A percentile compares a stretch with the other conserved stretches of the same genome.
These are phyloP conservation scores for Ormyrus thymus DNA, from an alignment of 2,888 invertebrate genomes.

Conservation along the genomic window DNA sequence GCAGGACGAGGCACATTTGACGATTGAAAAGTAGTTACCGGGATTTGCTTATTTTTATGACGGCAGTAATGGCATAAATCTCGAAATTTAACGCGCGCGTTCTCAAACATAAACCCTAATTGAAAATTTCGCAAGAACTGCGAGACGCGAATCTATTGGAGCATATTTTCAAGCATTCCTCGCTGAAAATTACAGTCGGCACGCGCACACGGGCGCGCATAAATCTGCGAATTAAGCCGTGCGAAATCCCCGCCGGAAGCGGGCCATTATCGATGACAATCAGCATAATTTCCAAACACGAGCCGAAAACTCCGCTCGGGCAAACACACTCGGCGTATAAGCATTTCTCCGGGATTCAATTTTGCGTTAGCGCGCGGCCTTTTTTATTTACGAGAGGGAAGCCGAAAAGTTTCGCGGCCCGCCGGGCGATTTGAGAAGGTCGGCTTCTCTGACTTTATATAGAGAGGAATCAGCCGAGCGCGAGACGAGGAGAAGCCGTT, in stretches of 20 bases:
- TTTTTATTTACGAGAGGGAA: conserved; percentile 18
- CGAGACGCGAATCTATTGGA: background rate
- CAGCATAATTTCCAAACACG: background rate
- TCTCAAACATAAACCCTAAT: conserved; percentile 4
- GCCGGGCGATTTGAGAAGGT: background rate
- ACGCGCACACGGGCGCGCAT: background rate
- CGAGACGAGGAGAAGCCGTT: conserved; percentile 43
- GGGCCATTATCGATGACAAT: conserved; percentile 15
- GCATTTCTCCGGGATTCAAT: conserved; percentile 27
- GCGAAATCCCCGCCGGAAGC: background rate
- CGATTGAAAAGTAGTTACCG: conserved; percentile 29
- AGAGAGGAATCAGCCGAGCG: conserved; percentile 43
- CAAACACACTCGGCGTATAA: background rate
- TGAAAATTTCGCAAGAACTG: background rate
- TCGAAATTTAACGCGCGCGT: background rate
- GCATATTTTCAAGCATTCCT: background rate
- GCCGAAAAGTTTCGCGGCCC: conserved; percentile 17
- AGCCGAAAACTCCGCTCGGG: background rate
- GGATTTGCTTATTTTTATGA: conserved; percentile 37
- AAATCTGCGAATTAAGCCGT: conserved; percentile 8
- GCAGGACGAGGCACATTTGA: conserved; percentile 36
- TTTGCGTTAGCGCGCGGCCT: conserved; percentile 9
- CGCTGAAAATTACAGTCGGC: no score
- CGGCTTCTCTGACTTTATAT: conserved; percentile 13
- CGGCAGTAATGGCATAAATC: background rate